These are phyloP conservation scores for Magallana gigas DNA, from an alignment of 1,140 invertebrate genomes.

Conservation along the genomic window DNA sequence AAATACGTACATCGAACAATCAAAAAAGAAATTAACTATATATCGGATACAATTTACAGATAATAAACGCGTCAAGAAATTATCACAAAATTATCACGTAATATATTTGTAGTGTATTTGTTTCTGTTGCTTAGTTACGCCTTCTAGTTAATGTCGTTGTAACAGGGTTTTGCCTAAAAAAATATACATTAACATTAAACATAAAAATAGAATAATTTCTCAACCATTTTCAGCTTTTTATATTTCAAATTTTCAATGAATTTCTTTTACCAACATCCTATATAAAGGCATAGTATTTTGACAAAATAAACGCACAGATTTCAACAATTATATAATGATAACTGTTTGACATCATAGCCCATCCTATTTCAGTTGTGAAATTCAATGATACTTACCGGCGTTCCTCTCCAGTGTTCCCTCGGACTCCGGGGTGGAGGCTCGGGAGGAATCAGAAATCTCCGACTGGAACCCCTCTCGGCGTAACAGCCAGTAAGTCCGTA, in stretches of 20 bases:
- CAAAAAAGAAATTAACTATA: too few species aligned
- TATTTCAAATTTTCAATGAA: too few species aligned
- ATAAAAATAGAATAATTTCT: not conserved
- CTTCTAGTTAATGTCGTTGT: not conserved
- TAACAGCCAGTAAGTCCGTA: constrained; percentile 53
- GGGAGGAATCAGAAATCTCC: constrained; percentile 28
- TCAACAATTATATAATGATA: too few species aligned
- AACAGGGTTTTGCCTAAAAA: constrained; percentile 11
- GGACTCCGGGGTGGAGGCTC: constrained; percentile 8
- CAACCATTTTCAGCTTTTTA: not conserved
- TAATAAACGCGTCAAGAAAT: not conserved
- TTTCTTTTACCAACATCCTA: too few species aligned
- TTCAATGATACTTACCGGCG: not conserved
- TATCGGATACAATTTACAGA: not conserved
- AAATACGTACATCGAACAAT: too few species aligned
- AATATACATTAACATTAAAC: not conserved
- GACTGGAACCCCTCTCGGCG: constrained; percentile 23
- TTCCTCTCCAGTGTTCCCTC: constrained; percentile 5
- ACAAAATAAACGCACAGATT: too few species aligned
- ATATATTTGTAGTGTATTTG: not conserved
- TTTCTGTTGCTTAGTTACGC: not conserved
- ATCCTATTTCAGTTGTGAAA: too few species aligned
- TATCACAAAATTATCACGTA: constrained; percentile 15
- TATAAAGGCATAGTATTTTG: too few species aligned
- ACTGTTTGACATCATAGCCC: too few species aligned